Conservation (phyloP, 2,888 invertebrate genomes). For the Dryobota labecula region DNA sequence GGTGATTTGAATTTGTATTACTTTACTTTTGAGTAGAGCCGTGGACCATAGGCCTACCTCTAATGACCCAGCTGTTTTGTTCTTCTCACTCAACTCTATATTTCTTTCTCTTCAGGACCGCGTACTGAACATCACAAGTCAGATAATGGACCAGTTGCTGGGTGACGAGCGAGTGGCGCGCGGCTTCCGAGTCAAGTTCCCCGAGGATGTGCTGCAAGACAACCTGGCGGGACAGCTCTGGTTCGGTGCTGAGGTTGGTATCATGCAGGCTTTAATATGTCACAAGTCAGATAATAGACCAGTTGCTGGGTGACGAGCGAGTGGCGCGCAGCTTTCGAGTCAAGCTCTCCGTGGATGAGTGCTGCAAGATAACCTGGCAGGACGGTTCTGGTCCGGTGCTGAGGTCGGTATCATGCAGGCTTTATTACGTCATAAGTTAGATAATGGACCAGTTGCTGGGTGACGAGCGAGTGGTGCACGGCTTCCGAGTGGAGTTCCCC, state of each 20-base stretch:
- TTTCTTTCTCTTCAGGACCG: constrained; percentile 91
- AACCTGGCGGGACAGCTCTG: constrained; percentile 99
- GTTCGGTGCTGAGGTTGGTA: constrained; percentile 98
- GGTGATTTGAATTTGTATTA: too few species aligned
- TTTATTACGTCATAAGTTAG: constrained; percentile 97
- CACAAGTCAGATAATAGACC: constrained; percentile 98
- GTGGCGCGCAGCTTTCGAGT: constrained; percentile 98
- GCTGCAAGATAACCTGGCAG: constrained; percentile 98
- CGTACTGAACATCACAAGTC: constrained; percentile 97
- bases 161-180: constrained; percentile 96
- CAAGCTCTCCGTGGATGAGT: constrained; percentile 99
- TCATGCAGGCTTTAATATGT: too few species aligned
- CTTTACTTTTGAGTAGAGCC: neutral
- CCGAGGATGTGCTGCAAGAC: constrained; percentile 99
- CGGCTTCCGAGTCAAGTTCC: constrained; percentile 99
- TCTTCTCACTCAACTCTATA: neutral
- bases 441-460: constrained; percentile 98
- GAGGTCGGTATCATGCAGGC: constrained; percentile 93
- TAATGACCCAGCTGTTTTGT: neutral
- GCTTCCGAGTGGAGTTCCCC: constrained; percentile 99
- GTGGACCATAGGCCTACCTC: neutral
- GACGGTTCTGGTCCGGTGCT: constrained; percentile 99
- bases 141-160: constrained; percentile 98
- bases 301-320: constrained; percentile 95
- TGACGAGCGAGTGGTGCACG: constrained; percentile 96